Percentiles rank a stretch among this genome's conserved stretches.
These are phyloP conservation scores for Anseranas semipalmata DNA, from an alignment of 2,113 vertebrate species.

Conservation along the genomic window DNA sequence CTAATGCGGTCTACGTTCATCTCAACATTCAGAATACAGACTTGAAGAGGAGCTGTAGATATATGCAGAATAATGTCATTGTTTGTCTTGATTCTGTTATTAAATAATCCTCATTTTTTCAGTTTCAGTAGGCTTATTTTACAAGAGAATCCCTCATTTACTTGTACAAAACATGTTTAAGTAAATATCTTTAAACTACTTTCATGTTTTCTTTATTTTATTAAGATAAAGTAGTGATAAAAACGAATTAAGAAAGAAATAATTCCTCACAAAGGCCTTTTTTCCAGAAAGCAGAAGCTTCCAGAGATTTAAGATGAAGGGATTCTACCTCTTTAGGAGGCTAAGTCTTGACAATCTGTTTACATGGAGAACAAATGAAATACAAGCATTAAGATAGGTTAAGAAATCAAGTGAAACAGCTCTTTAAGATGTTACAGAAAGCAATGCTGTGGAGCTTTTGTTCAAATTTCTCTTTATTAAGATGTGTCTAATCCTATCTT, in stretches of 20 bases:
- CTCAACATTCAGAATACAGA: background rate
- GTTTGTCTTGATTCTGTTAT: conserved; percentile 8
- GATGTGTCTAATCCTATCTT: background rate
- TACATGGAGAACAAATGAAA: conserved; percentile 28
- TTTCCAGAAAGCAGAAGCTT: background rate
- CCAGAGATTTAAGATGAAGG: conserved; percentile 6
- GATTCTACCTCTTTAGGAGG: conserved; percentile 30
- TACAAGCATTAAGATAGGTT: background rate
- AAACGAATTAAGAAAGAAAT: conserved; percentile 5
- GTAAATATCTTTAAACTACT: background rate
- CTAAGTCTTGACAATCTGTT: conserved; percentile 45
- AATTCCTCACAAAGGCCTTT: background rate
- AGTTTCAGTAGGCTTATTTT: background rate
- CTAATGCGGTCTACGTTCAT: background rate
- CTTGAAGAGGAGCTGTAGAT: background rate
- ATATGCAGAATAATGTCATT: background rate
- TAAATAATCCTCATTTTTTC: conserved; percentile 14
- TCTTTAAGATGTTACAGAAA: background rate
- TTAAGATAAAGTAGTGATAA: conserved; percentile 31
- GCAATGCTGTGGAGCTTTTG: background rate
- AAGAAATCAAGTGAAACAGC: conserved; percentile 13
- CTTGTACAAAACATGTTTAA: background rate
- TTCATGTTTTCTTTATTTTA: background rate
- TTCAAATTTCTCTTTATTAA: background rate
- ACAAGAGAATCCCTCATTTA: conserved; percentile 44